Percentiles rank a stretch among this genome's conserved stretches.
Evolutionary conservation across 2,797 vertebrate genomes (phyloP).

Genomic region (Pogonophryne albipinna): DNA sequence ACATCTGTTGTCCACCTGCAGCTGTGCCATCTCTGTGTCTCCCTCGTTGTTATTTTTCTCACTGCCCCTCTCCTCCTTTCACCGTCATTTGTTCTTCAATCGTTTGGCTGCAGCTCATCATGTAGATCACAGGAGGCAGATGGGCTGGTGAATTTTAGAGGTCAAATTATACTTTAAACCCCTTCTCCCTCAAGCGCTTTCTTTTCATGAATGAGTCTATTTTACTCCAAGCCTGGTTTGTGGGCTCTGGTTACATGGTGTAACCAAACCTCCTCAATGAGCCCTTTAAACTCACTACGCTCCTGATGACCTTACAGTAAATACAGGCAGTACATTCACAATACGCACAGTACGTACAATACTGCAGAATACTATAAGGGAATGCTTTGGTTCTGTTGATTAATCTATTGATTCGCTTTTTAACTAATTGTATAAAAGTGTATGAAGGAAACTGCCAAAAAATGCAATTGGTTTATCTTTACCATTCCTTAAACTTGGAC

Average conservation of each 20-base stretch:
- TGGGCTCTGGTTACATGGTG: slow-evolving; percentile 64
- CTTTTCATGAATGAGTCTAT: slow-evolving; percentile 72
- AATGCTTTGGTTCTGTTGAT: neutral
- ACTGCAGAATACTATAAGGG: neutral
- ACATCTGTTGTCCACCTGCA: slow-evolving; percentile 77
- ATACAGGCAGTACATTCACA: neutral
- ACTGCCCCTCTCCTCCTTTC: slow-evolving; percentile 31
- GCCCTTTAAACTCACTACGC: slow-evolving; percentile 45
- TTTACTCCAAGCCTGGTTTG: slow-evolving; percentile 55
- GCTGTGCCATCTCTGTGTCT: slow-evolving; percentile 62
- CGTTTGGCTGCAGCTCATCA: slow-evolving; percentile 52
- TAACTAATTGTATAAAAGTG: no score
- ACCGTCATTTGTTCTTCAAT: slow-evolving; percentile 45
- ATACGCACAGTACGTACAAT: neutral
- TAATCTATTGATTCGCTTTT: neutral
- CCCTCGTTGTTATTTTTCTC: neutral
- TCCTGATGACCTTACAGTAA: slow-evolving; percentile 24
- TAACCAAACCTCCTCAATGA: slow-evolving; percentile 69
- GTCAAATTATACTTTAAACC: slow-evolving; percentile 68
- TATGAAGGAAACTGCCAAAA: no score
- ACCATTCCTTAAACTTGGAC: no score
- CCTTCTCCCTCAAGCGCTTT: slow-evolving; percentile 47
- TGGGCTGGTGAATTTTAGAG: slow-evolving; percentile 70
- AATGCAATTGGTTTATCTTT: no score
- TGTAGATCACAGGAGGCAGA: slow-evolving; percentile 72